phyloP scores from a whole-genome alignment of 2,113 vertebrate species.

The Pterocles gutturalis region DNA sequence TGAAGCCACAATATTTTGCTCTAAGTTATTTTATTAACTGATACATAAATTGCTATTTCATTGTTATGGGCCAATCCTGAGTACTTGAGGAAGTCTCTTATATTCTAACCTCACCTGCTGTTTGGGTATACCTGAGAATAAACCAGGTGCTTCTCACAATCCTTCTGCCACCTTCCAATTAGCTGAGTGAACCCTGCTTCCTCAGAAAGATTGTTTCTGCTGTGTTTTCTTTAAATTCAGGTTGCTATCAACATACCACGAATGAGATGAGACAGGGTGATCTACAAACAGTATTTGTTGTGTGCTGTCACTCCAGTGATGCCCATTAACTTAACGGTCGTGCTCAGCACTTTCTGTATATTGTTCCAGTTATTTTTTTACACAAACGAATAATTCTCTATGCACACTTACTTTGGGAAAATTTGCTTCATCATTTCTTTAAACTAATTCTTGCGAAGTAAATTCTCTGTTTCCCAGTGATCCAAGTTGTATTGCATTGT shows the following conservation, averaged over 20 bases:
- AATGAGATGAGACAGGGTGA: not conserved
- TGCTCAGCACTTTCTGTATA: not conserved
- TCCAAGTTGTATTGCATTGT: not conserved
- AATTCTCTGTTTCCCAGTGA: not conserved
- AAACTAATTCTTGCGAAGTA: not conserved
- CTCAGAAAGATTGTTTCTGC: not conserved
- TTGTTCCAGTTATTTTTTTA: not conserved
- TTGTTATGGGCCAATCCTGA: not conserved
- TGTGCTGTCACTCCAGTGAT: not conserved
- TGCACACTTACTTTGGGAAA: not conserved
- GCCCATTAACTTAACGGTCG: not conserved
- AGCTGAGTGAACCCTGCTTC: not conserved
- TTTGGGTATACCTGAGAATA: not conserved
- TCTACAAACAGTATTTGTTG: not conserved
- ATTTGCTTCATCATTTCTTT: not conserved
- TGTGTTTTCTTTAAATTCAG: not conserved
- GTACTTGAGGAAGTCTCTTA: not conserved
- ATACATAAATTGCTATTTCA: not conserved
- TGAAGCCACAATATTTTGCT: slow-evolving; percentile 21
- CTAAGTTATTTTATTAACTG: slow-evolving; percentile 17
- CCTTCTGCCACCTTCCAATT: not conserved
- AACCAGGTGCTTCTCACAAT: not conserved
- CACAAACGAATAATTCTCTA: not conserved
- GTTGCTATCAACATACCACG: not conserved
- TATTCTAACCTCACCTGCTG: not conserved